Base-by-base conservation (phyloP, 1,140 invertebrate species). In the Trachymyrmex cornetzi region DNA sequence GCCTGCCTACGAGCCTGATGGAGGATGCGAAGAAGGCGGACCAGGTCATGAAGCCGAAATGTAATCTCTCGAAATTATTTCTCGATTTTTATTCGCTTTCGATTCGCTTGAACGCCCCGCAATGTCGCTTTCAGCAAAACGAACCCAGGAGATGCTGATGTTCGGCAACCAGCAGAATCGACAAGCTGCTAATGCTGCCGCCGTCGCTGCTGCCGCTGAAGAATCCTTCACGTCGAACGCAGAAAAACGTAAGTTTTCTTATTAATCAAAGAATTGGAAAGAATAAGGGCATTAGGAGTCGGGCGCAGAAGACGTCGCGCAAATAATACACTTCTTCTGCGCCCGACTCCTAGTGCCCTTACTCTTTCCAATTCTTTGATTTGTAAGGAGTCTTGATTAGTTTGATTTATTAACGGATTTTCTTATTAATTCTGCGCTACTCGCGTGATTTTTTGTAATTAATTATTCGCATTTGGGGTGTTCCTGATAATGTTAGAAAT, bases 141-240 rank as follows among this genome's bases (percentile, higher is more conserved):
- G 94, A 77, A 91, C 95, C 1, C 94, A 95, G 89, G 95, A 95
- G 85, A 91, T 94, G 44, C 86, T 95, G 63, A 95, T 95, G 94
- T 95, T 95, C 55, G 95, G 95, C 1, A 95, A 95, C 79, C 95
- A 95, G 77, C 95, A 95, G 69, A 95, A 95, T 88, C 92, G 92
- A 48, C 91, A 91, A 19, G 84, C 22, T 3, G 38, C 38, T 22
- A 27, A 22, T 0, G 44, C 66, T 14, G 38, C 66, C n/a, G 66
- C 59, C 11, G 38, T 30, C 4, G n/a, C n/a, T 22, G 34, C 59
- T 3, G 71, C 19, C 16, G 92, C 91, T 48, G 84, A 72, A 4
- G 75, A 87, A 34, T 87, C 90, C 12, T 88, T 91, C 48, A 69
- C 79, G 7, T 90, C 93, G 2, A 87, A 77, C 9, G 67, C 91